phyloP scores from a whole-genome alignment of 2,888 invertebrate species.

The Folsomia manolachei region DNA sequence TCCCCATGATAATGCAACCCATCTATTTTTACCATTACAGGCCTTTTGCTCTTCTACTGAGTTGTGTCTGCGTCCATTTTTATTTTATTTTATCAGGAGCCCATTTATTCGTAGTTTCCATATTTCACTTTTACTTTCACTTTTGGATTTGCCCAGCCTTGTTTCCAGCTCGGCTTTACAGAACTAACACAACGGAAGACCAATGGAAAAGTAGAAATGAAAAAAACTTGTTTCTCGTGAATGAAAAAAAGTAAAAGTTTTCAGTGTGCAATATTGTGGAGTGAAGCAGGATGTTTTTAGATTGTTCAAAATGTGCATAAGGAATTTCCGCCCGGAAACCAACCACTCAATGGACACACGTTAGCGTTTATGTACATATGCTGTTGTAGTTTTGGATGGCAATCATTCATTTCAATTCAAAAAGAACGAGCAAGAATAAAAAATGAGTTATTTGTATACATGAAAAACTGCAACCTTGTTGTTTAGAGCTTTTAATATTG shows the following conservation, averaged over 20 bases:
- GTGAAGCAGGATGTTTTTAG: not conserved
- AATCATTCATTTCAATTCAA: not conserved
- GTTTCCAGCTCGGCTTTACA: not conserved
- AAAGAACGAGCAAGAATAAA: not conserved
- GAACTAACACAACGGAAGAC: not conserved
- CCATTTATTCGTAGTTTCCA: slow-evolving; percentile 16
- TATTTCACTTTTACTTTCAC: slow-evolving; percentile 17
- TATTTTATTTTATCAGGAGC: slow-evolving; percentile 12
- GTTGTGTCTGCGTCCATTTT: not conserved
- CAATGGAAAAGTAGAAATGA: not conserved
- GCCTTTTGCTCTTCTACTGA: not conserved
- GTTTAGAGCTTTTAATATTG: not conserved
- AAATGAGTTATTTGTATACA: not conserved
- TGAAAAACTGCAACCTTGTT: not conserved
- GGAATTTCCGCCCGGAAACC: not conserved
- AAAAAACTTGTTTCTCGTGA: not conserved
- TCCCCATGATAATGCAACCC: not conserved
- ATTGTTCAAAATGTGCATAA: not conserved
- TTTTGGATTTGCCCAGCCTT: not conserved
- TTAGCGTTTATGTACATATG: too few species aligned
- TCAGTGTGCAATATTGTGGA: not conserved
- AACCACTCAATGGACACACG: not conserved
- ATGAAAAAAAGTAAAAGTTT: not conserved
- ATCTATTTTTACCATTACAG: too few species aligned
- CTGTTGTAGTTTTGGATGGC: too few species aligned